Percentiles rank a stretch among this genome's conserved stretches.
Conservation (phyloP, 2,797 vertebrate species). For the Gobionotothen gibberifrons region DNA sequence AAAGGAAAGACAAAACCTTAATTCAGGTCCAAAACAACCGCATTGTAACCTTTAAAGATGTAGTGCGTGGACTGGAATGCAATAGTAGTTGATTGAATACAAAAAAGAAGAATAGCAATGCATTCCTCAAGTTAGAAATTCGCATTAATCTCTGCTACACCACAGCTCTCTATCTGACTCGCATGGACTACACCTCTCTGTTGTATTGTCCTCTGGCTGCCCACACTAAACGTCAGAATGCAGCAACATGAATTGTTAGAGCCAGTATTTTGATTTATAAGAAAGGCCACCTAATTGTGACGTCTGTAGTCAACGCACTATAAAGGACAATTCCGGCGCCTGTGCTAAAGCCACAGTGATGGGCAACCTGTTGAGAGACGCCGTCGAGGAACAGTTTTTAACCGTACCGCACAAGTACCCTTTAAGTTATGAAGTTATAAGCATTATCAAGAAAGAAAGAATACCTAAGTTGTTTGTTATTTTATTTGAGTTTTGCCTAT, state of each 20-base stretch:
- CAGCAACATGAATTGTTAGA: background rate
- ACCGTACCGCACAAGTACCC: no score
- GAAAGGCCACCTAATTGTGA: no score
- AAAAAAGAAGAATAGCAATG: background rate
- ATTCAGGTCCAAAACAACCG: slow-evolving; percentile 18
- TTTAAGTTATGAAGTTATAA: no score
- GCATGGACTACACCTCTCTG: slow-evolving; percentile 29
- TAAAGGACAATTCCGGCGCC: no score
- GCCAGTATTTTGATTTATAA: no score
- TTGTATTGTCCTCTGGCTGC: slow-evolving; percentile 11
- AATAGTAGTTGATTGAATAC: background rate
- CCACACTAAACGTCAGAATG: slow-evolving; percentile 5
- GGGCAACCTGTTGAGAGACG: no score
- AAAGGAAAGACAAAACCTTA: slow-evolving; percentile 14
- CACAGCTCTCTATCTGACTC: slow-evolving; percentile 26
- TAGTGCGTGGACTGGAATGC: slow-evolving; percentile 8
- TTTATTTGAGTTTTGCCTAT: no score
- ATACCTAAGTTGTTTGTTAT: no score
- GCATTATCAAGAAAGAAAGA: no score
- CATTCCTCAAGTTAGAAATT: slow-evolving; percentile 59
- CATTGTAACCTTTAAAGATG: slow-evolving; percentile 40
- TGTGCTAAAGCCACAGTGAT: no score
- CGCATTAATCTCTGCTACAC: slow-evolving; percentile 55
- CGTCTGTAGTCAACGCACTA: no score
- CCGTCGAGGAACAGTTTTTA: no score